A percentile compares a stretch with the other conserved stretches of the same genome.
phyloP scores from a whole-genome alignment of 2,888 invertebrate genomes.

The Hypomecis atomaria region DNA sequence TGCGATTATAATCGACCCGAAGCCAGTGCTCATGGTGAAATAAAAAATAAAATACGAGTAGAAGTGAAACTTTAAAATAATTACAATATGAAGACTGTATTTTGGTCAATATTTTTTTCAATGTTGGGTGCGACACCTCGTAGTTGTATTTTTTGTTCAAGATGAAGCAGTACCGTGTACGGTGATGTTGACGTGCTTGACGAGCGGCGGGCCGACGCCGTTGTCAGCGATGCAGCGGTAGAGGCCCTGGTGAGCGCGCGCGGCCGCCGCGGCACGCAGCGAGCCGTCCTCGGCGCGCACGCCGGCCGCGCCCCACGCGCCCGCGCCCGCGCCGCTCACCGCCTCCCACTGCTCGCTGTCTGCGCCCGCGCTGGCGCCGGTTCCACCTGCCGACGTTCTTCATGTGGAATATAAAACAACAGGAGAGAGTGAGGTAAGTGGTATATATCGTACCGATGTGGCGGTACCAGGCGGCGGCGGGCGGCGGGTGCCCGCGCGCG shows the following conservation, averaged over 20 bases:
- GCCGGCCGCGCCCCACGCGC: conserved; percentile 35
- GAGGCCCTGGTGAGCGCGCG: conserved; percentile 88
- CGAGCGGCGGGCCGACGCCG: conserved; percentile 91
- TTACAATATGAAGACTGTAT: too few species aligned
- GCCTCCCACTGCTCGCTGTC: conserved; percentile 55
- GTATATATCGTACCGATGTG: too few species aligned
- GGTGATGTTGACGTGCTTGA: conserved; percentile 91
- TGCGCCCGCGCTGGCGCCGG: conserved; percentile 32
- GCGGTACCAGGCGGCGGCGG: conserved; percentile 85
- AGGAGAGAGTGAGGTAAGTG: too few species aligned
- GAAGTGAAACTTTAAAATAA: too few species aligned
- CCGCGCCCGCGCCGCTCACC: conserved; percentile 40
- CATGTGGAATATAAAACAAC: too few species aligned
- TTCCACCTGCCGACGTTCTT: conserved; percentile 34
- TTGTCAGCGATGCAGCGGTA: conserved; percentile 94
- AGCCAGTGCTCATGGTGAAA: too few species aligned
- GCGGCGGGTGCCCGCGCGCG: conserved; percentile 90
- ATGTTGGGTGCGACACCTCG: background rate
- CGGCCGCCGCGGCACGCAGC: conserved; percentile 86
- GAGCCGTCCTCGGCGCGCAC: conserved; percentile 77
- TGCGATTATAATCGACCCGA: too few species aligned
- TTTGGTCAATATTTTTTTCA: too few species aligned
- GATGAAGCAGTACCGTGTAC: conserved; percentile 86
- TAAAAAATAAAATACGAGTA: too few species aligned
- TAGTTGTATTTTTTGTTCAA: conserved; percentile 11